Base-by-base conservation (phyloP, 2,113 vertebrate genomes). In the Odobenus rosmarus region DNA sequence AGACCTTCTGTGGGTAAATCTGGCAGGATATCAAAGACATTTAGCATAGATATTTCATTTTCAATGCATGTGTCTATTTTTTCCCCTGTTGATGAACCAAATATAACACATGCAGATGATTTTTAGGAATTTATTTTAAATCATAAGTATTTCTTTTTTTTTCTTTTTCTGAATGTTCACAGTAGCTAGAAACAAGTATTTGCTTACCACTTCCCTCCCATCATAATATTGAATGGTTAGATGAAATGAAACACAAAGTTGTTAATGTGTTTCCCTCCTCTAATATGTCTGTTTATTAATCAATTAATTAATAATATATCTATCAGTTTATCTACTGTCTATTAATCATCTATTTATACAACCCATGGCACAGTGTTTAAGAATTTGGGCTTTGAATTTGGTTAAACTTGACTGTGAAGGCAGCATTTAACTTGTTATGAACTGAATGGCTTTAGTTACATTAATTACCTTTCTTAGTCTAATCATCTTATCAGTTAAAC, bases 111-210 rank as follows among this genome's bases (percentile, higher is more conserved):
- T 98, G 97, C 94, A 95, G 94, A 98, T 98, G 98, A 98, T 98
- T 98, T 98, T 98, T 97, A 98, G 97, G 97, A 98, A 98, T 96
- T 98, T 98, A 98, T 98, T 98, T 98, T 98, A 98, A 98, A 98
- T 95, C 94, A 4, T 97, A 95, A 98, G 82, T 97, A 97, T 96
- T 97, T 97, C 90, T 96, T 95, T 92, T 69, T 69, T 96, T 93
- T 97, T 95, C 93, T 88, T 97, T 98, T 98, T 96, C 95, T 97
- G 94, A 98, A 93, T 88, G 64, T 96, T 97, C 95, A 90, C 93
- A 90, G 96, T 96, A 97, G 84, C 95, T 96, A 87, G 87, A 97
- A 85, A 94, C 88, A 96, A 98, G 85, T 96, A 83, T 94, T 98
- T 98, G 92, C 96, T 94, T 97, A 62, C 76, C 92, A 96, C 81